These are phyloP conservation scores for Wasmannia auropunctata DNA, from an alignment of 1,140 invertebrate species.

Conservation along the genomic window DNA sequence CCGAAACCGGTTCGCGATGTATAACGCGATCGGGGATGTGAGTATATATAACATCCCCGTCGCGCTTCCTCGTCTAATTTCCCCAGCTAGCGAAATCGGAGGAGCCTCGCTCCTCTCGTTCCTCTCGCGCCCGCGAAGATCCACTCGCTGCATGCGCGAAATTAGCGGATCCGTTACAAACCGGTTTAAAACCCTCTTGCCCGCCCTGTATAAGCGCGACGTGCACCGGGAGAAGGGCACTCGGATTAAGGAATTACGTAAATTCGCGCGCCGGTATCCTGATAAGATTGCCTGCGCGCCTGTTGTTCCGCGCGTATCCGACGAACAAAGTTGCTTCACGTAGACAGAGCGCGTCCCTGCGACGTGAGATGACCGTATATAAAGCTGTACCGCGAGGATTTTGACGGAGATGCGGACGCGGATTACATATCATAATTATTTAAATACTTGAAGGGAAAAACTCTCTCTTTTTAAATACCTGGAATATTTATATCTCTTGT, in stretches of 20 bases:
- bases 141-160: slow-evolving; percentile 43
- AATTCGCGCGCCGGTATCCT: neutral
- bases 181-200: slow-evolving; percentile 42
- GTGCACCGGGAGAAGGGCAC: neutral
- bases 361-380: neutral
- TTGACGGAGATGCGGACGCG: neutral
- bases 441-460: neutral
- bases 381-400: neutral
- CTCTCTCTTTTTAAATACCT: neutral
- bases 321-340: neutral
- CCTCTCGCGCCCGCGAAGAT: neutral
- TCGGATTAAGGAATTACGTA: slow-evolving; percentile 34
- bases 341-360: neutral
- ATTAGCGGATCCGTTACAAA: slow-evolving; percentile 56
- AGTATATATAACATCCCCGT: neutral
- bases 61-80: slow-evolving; percentile 51
- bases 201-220: neutral
- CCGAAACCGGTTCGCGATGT: slow-evolving; percentile 51
- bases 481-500: too few species aligned
- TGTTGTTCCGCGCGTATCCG: neutral
- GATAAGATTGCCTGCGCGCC: neutral
- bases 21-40: neutral
- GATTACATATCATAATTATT: neutral
- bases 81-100: slow-evolving; percentile 48
- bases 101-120: slow-evolving; percentile 19